Evolutionary conservation across 2,797 vertebrate species (phyloP), one percentile per base, ranked within the genome.

Genomic region (Manis pentadactyla): DNA sequence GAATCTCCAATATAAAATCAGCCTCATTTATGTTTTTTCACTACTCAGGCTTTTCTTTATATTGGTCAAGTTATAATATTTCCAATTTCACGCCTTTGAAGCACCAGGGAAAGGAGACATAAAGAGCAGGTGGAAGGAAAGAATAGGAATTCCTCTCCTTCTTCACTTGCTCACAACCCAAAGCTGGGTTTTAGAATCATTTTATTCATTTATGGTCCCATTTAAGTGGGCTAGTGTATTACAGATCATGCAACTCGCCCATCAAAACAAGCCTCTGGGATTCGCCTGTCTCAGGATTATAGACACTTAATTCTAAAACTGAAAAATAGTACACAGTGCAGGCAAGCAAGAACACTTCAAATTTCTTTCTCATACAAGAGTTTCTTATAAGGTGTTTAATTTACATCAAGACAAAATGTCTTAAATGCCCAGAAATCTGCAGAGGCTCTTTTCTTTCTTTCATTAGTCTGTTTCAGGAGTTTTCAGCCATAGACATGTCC

Each of bases 261-360:
- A 79, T 66, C 49, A 71, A 73, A 88, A 86, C 4, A 53, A 59
- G 14, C 49, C 19, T 66, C 15, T 55, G 46, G 42, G 7, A 15
- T 64, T 91, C 77, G 18, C 3, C 37, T 59, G 8, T 71, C 37
- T 61, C 91, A 77, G 51, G 49, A 66, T 51, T 90, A 13, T 61
- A 73, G 69, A 53, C 7, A 82, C 59, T 78, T 88, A 68, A 55
- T 71, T 92, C 27, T 61, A 81, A 95, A 92, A 86, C 4, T 78
- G 21, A 83, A 89, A 12, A 82, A 66, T 39, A 92, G 13, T 77
- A 82, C 14, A 82, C 13, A 69, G 37, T 39, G 8, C n/a, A 37
- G 34, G 7, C 21, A 61, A 79, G 66, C 29, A 85, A 69, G 10
- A 79, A 68, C 14, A 81, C 3, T 75, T 63, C 21, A 77, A 64